Conservation (phyloP, 1,140 invertebrate genomes). For the Trigoniulus corallinus region DNA sequence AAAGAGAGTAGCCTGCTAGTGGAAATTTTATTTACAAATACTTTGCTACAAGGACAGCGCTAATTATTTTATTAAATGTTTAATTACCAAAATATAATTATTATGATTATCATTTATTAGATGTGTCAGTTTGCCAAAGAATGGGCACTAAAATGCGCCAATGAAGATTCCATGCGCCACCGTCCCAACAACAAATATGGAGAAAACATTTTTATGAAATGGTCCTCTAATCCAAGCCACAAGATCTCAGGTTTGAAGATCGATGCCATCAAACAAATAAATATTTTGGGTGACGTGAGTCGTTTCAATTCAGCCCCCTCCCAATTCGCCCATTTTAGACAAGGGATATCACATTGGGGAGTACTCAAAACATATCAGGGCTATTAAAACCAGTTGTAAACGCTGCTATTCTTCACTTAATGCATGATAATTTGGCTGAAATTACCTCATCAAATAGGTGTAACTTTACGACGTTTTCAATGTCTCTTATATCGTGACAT, state of each 20-base stretch:
- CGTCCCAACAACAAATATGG: slow-evolving; percentile 19
- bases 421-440: no score
- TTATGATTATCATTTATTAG: not conserved
- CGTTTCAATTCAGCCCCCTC: no score
- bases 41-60: not conserved
- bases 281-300: no score
- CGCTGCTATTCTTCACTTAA: no score
- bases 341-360: no score
- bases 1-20: not conserved
- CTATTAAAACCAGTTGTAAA: no score
- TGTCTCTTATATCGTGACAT: no score
- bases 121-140: slow-evolving; percentile 19
- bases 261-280: no score
- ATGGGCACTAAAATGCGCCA: slow-evolving; percentile 28
- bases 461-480: not conserved
- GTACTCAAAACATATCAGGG: no score
- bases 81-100: not conserved
- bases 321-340: slow-evolving; percentile 6
- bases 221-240: slow-evolving; percentile 12
- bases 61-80: not conserved
- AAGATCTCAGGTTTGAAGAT: slow-evolving; percentile 8
- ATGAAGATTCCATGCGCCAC: slow-evolving; percentile 21
- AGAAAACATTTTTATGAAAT: slow-evolving; percentile 17
- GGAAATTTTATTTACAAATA: no score
- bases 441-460: not conserved